Evolutionary conservation across 2,797 vertebrate genomes (phyloP).

Genomic region (Champsocephalus esox): DNA sequence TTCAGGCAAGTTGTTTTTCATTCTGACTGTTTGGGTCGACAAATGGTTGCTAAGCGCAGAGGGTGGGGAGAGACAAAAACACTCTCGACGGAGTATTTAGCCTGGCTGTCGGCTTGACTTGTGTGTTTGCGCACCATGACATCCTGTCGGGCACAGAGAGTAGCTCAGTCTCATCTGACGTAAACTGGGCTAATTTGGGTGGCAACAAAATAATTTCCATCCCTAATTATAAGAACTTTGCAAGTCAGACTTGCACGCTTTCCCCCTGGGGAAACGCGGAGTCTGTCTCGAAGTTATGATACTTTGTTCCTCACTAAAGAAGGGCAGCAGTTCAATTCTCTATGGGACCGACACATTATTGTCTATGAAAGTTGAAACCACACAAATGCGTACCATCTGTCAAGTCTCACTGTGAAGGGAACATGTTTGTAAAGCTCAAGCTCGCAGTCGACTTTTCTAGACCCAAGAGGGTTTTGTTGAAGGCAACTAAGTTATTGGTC

Average conservation of each 20-base stretch:
- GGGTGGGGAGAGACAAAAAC: conserved; percentile 48
- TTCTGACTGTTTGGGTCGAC: conserved; percentile 44
- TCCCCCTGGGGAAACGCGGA: conserved; percentile 45
- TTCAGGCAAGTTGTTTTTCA: conserved; percentile 20
- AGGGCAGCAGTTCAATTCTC: conserved; percentile 33
- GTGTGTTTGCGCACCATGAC: conserved; percentile 68
- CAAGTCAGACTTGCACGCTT: conserved; percentile 43
- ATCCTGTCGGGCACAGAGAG: conserved; percentile 62
- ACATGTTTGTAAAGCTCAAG: conserved; percentile 44
- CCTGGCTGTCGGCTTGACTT: conserved; percentile 53
- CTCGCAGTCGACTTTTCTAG: conserved; percentile 21
- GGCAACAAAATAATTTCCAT: conserved; percentile 71
- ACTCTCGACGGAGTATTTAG: conserved; percentile 63
- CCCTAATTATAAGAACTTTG: conserved; percentile 57
- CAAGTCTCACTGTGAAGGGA: conserved; percentile 20
- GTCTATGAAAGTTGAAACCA: conserved; percentile 57
- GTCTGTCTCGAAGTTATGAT: conserved; percentile 27
- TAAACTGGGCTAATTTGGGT: conserved; percentile 64
- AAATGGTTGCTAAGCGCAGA: conserved; percentile 72
- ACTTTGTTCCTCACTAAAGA: conserved; percentile 20
- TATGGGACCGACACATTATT: conserved; percentile 35
- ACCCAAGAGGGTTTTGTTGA: conserved; percentile 35
- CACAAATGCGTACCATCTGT: conserved; percentile 69
- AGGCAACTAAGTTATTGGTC: conserved; percentile 40
- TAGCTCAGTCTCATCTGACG: conserved; percentile 65